These are phyloP conservation scores for Erebia epiphron DNA, from an alignment of 2,888 invertebrate species.

Conservation along the genomic window DNA sequence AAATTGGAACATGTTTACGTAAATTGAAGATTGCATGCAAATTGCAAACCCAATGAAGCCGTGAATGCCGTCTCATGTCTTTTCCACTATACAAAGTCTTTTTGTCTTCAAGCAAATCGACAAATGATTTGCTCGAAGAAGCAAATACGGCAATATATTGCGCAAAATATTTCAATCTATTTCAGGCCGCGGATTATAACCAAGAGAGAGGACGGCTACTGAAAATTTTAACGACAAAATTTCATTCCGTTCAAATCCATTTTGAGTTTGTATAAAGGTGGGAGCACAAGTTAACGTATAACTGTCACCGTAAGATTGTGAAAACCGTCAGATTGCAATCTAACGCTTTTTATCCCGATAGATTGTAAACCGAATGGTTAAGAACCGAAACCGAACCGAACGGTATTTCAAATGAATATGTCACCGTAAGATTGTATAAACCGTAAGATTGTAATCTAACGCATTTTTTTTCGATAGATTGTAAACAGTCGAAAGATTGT, in stretches of 20 bases:
- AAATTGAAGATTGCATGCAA: background rate
- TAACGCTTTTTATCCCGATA: no score
- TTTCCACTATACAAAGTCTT: no score
- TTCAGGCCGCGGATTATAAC: constrained; percentile 6
- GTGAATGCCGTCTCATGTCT: no score
- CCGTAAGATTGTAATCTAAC: no score
- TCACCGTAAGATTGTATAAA: no score
- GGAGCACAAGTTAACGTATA: background rate
- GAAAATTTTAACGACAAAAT: constrained; percentile 25
- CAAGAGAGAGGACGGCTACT: constrained; percentile 17
- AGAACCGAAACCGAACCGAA: no score
- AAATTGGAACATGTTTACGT: background rate
- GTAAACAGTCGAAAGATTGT: no score
- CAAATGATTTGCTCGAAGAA: background rate
- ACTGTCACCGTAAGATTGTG: no score
- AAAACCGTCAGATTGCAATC: no score
- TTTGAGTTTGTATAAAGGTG: constrained; percentile 11
- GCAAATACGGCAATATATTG: background rate
- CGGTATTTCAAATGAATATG: no score
- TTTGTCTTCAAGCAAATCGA: background rate
- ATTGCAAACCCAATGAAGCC: background rate
- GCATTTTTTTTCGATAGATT: no score
- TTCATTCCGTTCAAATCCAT: constrained; percentile 16
- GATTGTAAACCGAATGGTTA: no score
- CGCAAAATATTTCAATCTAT: constrained; percentile 15